Percentiles rank a stretch among this genome's conserved stretches.
Evolutionary conservation across 2,888 invertebrate genomes (phyloP).

Genomic region (Drosophila monieri): DNA sequence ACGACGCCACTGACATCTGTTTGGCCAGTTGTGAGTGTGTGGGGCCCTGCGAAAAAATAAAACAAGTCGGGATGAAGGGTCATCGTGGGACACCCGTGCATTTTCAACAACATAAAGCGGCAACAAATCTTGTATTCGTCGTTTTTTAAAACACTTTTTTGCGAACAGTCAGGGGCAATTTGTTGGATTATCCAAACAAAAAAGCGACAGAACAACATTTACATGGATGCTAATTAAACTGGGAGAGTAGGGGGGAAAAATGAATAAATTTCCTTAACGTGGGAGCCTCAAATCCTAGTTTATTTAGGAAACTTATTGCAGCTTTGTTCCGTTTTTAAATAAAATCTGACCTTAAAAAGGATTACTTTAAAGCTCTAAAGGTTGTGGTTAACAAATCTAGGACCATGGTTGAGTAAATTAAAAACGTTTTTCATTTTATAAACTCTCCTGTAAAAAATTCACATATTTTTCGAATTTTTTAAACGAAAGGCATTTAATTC

Average conservation of each 20-base stretch:
- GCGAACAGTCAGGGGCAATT: conserved; percentile 40
- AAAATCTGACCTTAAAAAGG: not conserved
- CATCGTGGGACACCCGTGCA: conserved; percentile 20
- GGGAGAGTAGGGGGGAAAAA: not conserved
- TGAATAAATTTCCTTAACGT: not conserved
- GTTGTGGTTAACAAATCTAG: no score
- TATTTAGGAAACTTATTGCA: not conserved
- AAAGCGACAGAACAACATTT: conserved; percentile 20
- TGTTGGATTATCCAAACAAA: conserved; percentile 54
- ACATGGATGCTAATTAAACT: conserved; percentile 58
- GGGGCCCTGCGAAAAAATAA: conserved; percentile 3
- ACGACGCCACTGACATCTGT: conserved; percentile 44
- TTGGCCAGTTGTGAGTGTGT: conserved; percentile 27
- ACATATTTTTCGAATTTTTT: not conserved
- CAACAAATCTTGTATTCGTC: conserved; percentile 58
- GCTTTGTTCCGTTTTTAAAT: not conserved
- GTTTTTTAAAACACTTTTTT: conserved; percentile 41
- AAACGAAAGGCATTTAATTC: not conserved
- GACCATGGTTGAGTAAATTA: not conserved
- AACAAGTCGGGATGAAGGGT: not conserved
- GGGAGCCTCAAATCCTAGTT: not conserved
- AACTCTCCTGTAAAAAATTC: not conserved
- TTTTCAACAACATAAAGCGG: conserved; percentile 49
- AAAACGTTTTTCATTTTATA: not conserved
- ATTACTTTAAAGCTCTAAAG: not conserved